Evolutionary conservation across 1,140 invertebrate species (phyloP), one percentile per base, ranked within the genome.

Genomic region (Lasioglossum baleicum): DNA sequence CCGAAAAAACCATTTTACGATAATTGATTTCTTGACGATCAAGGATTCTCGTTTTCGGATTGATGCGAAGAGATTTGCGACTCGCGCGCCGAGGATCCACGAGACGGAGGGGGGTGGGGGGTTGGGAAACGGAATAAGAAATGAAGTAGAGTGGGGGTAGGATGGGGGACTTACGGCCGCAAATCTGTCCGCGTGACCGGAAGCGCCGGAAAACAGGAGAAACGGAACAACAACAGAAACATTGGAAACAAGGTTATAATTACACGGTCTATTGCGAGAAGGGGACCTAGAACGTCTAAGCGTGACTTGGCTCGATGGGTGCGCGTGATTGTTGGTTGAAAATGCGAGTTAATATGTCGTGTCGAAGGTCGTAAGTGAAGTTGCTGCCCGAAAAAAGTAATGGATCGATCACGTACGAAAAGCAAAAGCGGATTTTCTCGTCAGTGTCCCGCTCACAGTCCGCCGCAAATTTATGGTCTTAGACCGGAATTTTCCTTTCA

Each of bases 391-490:
- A 58, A 58, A 26, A 58, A n/a, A 8, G 56, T n/a, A 58, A 58
- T 20, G 56, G 75, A 83, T 81, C 53, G 7, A 58, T 42, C 71
- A 58, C 42, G 73, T 48, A 61, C 60, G 40, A 66, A 58, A 77
- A 81, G 73, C 58, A 71, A 81, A 88, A 84, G 76, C 61, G 76
- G 74, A 75, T 75, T 79, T 60, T 77, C 68, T 81, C 76, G 60
- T 83, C 58, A 53, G 72, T 80, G 64, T 85, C 88, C 88, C 80
- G 83, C 87, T 89, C 88, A 53, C 51, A 92, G 88, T 90, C 88
- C 90, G 90, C 88, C 89, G 85, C 86, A 87, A 61, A 83, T 80
- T 71, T 84, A 67, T 90, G 89, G 89, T 91, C 88, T 92, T 90
- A 88, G 87, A 91, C 90, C 91, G 88, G 89, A 83, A 90, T 88